A percentile compares a stretch with the other conserved stretches of the same genome.
Evolutionary conservation across 2,113 vertebrate genomes (phyloP).

Genomic region (Centropristis striata): DNA sequence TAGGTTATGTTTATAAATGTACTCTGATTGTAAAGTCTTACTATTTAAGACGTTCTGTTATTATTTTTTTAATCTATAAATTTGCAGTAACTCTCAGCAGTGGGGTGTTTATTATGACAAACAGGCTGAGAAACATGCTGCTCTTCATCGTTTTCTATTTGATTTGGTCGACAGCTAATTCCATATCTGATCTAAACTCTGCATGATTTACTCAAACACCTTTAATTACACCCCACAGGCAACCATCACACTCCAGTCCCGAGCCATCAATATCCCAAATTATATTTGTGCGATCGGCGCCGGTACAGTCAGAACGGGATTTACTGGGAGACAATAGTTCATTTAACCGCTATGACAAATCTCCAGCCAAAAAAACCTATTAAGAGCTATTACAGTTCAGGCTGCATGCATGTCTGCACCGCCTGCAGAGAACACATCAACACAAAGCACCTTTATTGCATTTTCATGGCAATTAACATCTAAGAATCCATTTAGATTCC

Average conservation of each 20-base stretch:
- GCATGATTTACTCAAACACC: constrained; percentile 55
- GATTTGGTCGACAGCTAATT: constrained; percentile 42
- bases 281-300: constrained; percentile 29
- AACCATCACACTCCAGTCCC: constrained; percentile 43
- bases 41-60: too few species aligned
- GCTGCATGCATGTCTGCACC: constrained; percentile 30
- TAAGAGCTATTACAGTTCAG: constrained; percentile 62
- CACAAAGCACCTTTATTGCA: constrained; percentile 54
- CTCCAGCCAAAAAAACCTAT: constrained; percentile 61
- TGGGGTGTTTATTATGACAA: constrained; percentile 18
- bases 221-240: constrained; percentile 61
- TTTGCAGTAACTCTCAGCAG: not conserved
- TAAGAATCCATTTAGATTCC: constrained; percentile 68
- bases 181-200: constrained; percentile 43
- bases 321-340: constrained; percentile 49
- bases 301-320: constrained; percentile 24
- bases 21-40: too few species aligned
- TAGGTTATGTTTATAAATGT: too few species aligned
- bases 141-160: constrained; percentile 52
- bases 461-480: constrained; percentile 70
- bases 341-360: constrained; percentile 65
- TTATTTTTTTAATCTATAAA: constrained; percentile 7
- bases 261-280: constrained; percentile 58
- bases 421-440: constrained; percentile 65
- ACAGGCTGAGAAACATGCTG: not conserved